phyloP scores from a whole-genome alignment of 2,888 invertebrate species.

The Rhopalosiphum nymphaeae region DNA sequence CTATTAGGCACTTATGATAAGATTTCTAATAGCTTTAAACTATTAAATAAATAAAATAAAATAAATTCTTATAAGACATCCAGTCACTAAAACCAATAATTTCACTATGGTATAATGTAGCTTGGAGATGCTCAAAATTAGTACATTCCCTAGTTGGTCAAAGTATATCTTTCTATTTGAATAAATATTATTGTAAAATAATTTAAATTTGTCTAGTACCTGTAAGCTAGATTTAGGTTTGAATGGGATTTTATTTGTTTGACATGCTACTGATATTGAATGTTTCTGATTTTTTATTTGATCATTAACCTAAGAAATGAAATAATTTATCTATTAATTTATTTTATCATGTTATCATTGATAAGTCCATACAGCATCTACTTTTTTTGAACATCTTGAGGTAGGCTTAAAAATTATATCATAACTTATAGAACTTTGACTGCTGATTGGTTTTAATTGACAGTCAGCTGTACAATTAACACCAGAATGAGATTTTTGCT shows the following conservation, averaged over 20 bases:
- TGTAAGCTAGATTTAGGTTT: conserved; percentile 42
- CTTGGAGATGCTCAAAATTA: background rate
- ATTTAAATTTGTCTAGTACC: conserved; percentile 21
- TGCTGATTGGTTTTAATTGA: conserved; percentile 14
- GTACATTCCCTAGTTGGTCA: background rate
- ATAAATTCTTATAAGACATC: background rate
- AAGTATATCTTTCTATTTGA: background rate
- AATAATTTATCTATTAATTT: background rate
- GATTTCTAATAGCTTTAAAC: background rate
- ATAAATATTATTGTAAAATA: background rate
- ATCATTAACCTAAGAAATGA: conserved; percentile 11
- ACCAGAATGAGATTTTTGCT: background rate
- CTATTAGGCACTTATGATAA: background rate
- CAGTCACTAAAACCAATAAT: background rate
- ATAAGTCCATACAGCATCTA: conserved; percentile 19
- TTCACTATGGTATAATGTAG: background rate
- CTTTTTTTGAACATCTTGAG: conserved; percentile 3
- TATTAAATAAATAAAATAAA: background rate
- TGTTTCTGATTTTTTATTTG: conserved; percentile 17
- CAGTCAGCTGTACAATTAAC: background rate
- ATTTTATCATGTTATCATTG: background rate
- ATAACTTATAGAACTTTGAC: conserved; percentile 46
- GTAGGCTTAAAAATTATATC: conserved; percentile 58
- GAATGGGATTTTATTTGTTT: conserved; percentile 25
- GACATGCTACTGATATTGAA: conserved; percentile 38